These are phyloP conservation scores for Triplophysa siluroides DNA, from an alignment of 2,113 vertebrate genomes.

Conservation along the genomic window DNA sequence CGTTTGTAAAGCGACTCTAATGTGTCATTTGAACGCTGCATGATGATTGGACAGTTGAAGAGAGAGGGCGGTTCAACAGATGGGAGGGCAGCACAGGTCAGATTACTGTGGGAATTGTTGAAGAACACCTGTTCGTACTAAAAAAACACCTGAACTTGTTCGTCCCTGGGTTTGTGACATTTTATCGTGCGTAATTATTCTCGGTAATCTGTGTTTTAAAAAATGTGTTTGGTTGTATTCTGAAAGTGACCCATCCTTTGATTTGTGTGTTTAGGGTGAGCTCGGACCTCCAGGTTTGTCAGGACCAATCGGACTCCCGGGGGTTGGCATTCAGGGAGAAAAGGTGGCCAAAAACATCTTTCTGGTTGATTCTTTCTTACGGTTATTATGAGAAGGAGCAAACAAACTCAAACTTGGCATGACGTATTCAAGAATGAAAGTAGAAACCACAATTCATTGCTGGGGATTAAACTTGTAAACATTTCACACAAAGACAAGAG, in stretches of 20 bases:
- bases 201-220: neutral
- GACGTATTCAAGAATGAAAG: too few species aligned
- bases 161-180: neutral
- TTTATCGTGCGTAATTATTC: neutral
- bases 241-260: neutral
- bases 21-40: conserved; percentile 47
- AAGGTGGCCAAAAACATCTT: conserved; percentile 69
- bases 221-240: neutral
- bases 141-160: neutral
- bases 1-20: conserved; percentile 58
- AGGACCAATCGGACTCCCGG: conserved; percentile 76
- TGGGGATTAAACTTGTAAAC: too few species aligned
- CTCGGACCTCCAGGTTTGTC: conserved; percentile 77
- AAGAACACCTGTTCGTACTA: conserved; percentile 6
- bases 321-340: conserved; percentile 82
- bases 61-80: conserved; percentile 33
- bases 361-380: neutral
- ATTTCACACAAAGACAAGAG: too few species aligned
- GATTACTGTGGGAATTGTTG: conserved; percentile 49
- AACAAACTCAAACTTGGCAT: neutral
- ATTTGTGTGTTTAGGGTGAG: conserved; percentile 73
- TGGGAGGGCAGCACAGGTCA: conserved; percentile 33
- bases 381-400: neutral
- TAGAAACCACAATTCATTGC: too few species aligned
- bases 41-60: conserved; percentile 10